Conservation (phyloP, 2,888 invertebrate genomes). For the Melitaea athalia region DNA sequence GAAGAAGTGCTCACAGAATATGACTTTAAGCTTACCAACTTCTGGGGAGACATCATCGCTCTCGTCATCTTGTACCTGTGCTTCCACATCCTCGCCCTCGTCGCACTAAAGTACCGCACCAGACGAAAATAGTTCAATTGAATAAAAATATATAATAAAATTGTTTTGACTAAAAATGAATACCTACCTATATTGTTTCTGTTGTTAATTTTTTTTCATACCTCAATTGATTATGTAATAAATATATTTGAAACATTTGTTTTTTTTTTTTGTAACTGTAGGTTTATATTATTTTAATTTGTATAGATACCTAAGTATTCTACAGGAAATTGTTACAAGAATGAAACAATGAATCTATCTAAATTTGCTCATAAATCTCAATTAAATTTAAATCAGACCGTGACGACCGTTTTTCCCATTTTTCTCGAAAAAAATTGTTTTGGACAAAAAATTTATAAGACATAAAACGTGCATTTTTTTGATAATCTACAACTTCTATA, state of each 20-base stretch:
- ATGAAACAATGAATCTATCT: too few species aligned
- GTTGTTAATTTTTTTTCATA: constrained; percentile 18
- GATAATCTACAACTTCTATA: too few species aligned
- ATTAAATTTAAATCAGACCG: too few species aligned
- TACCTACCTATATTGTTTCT: neutral
- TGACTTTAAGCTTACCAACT: constrained; percentile 85
- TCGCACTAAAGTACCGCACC: constrained; percentile 84
- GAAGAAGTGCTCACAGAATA: constrained; percentile 87
- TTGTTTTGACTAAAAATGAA: constrained; percentile 7
- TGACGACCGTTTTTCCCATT: too few species aligned
- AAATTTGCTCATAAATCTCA: too few species aligned
- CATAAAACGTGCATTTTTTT: too few species aligned
- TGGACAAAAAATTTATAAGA: too few species aligned
- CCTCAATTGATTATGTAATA: constrained; percentile 12
- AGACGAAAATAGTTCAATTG: constrained; percentile 74
- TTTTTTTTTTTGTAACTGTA: neutral
- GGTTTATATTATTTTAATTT: neutral
- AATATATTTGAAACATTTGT: neutral
- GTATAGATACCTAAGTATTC: too few species aligned
- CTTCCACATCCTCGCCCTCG: constrained; percentile 87
- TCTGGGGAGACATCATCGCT: constrained; percentile 85
- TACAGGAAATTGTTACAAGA: too few species aligned
- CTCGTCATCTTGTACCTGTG: constrained; percentile 84
- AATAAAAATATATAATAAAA: neutral
- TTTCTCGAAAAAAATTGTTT: too few species aligned